Evolutionary conservation across 2,797 vertebrate species (phyloP), one percentile per base, ranked within the genome.

Genomic region (Liasis olivaceus): DNA sequence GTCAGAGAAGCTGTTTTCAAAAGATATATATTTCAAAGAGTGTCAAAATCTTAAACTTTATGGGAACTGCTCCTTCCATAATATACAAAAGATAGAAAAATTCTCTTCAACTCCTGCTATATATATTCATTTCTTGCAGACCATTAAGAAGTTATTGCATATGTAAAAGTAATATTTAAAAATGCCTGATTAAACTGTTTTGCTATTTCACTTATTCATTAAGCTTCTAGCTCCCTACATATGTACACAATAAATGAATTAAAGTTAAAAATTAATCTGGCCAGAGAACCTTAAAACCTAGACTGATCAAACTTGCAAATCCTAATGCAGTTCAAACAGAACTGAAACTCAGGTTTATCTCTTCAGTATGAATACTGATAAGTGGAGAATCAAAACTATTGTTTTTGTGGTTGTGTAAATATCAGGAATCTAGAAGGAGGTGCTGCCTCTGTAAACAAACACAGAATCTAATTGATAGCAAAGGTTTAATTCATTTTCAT

Each of bases 401-500:
- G 85, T 72, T 90, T 95, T 96, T 96, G 92, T 86, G 96, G 62
- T 93, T 94, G 94, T 87, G 92, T 95, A 69, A 81, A 96, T 94
- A 95, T 92, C 90, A 96, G 93, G 96, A 93, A 97, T 96, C 94
- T 92, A 85, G 87, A 91, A 54, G 77, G 91, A 93, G 90, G 95
- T 26, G 56, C n/a, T 91, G 86, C 42, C 90, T 96, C 87, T 93
- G 26, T 86, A 96, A 85, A 89, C 47, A 94, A 91, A 94, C 56
- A 95, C 22, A 85, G 89, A 93, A 96, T 93, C 95, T 97, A 97
- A 98, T 96, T 97, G 97, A 97, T 95, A 95, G 93, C 86, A 93
- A 95, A 92, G 94, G 91, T 96, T 98, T 98, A 97, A 97, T 98
- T 98, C 91, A 96, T 97, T 98, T 98, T 98, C 95, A 97, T 96